Base-by-base conservation (phyloP, 1,140 invertebrate genomes). In the Penaeus indicus region DNA sequence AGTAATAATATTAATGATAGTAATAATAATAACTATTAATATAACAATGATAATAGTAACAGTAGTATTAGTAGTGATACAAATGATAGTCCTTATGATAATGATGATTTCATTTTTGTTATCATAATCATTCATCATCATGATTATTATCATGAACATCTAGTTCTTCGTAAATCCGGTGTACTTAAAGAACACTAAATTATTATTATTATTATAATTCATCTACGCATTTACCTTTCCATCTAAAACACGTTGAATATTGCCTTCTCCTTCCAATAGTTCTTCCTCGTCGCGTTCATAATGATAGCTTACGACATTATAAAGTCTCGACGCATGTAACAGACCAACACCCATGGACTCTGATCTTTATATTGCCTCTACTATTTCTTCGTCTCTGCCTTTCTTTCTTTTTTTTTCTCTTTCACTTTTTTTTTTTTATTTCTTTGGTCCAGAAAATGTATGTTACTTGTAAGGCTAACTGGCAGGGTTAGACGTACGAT, bases 401-500 rank as follows among this genome's bases (percentile, higher is more conserved):
- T 67, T 85, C 16, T 38, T 75, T 75, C 38, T 42, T 75, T 38
- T 75, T 84, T 21, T 27, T 63, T 27, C 25, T 72, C 67, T 27
- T 42, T 32, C 61, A n/a, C 72, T 77, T 60, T 63, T 42, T 84
- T 5, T 67, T 42, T 25, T 67, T 63, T 42, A 62, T 84, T 84
- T 84, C 82, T 63, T 84, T 61, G 75, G 67, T 86, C 67, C 60
- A 86, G 84, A 90, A 90, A 90, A 90, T 90, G 85, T 91, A 87
- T 89, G 80, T 87, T 69, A 75, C 82, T 89, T 85, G 90, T 91
- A 89, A 90, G 86, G 75, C 79, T 54, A 91, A 89, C 90, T 87
- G 90, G 88, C 90, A 91, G 83, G 38, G n/a, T 25, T 80, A 91
- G 90, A 91, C 90, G 64, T 91, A 91, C 85, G 87, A 89, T 54